Base-by-base conservation (phyloP, 2,113 vertebrate species). In the Bombycilla garrulus region DNA sequence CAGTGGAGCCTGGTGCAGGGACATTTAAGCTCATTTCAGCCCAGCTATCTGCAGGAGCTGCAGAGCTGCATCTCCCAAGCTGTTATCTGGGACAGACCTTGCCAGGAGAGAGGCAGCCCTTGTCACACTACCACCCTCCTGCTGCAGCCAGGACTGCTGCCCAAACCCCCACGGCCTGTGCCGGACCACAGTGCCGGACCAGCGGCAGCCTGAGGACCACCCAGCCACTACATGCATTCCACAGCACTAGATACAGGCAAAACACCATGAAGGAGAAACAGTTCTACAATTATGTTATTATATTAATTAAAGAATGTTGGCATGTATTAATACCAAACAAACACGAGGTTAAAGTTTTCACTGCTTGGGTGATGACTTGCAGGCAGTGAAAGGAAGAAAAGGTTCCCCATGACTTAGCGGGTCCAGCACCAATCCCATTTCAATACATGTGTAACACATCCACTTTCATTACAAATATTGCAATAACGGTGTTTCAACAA, bases 111-210 rank as follows among this genome's bases (percentile, higher is more conserved):
- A 42, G 40, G 62, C 58, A 60, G 45, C 67, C 50, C n/a, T 70
- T 6, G 1, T 9, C 29, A 1, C 3, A 5, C 16, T 7, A 4
- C 4, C 1, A 1, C 16, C 7, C 36, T 23, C 81, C 29, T 11
- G 2, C 35, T 18, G 40, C 1, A 0, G 44, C 38, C 81, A 26
- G 28, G 38, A 35, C 64, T 70, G 13, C 53, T 48, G 48, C 40
- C 18, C 2, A 76, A 79, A 57, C 28, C 58, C 4, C 0, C 56
- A 3, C 8, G 0, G 40, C 4, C 24, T n/a, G 53, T 10, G 14
- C 11, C 0, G 3, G 45, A 4, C 31, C 29, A 6, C 19, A 14
- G 69, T 0, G 0, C 16, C 2, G 2, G 16, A 22, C 47, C 56
- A 38, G 64, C 1, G 0, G 25, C 3, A 2, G 66, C 61, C 66